A percentile compares a stretch with the other conserved stretches of the same genome.
Evolutionary conservation across 2,888 invertebrate genomes (phyloP).

Genomic region (Pycnomerus fuliginosus): DNA sequence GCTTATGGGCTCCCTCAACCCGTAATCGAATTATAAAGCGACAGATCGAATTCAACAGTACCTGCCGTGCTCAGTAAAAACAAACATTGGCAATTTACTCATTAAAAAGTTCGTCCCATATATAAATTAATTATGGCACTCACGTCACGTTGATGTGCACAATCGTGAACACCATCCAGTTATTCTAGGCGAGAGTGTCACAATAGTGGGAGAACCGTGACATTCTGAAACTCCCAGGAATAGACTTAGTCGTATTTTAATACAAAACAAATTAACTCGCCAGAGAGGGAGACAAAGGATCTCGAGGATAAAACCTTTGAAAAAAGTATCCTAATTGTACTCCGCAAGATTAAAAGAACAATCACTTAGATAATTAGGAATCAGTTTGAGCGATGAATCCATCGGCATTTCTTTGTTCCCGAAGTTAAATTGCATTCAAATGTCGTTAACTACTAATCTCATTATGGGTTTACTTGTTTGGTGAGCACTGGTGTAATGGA

Average conservation of each 20-base stretch:
- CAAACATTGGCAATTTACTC: constrained; percentile 23
- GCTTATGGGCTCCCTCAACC: no score
- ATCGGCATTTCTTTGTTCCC: not conserved
- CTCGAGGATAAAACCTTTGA: constrained; percentile 22
- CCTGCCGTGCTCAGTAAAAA: no score
- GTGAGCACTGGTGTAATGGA: constrained; percentile 44
- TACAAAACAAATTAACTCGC: constrained; percentile 40
- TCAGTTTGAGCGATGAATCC: constrained; percentile 14
- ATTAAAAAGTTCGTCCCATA: constrained; percentile 17
- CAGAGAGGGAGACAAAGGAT: constrained; percentile 31
- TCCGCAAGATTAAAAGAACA: constrained; percentile 25
- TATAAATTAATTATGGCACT: constrained; percentile 19
- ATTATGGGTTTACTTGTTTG: constrained; percentile 41
- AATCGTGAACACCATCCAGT: constrained; percentile 16
- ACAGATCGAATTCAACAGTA: no score
- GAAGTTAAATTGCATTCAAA: not conserved
- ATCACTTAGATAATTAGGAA: constrained; percentile 24
- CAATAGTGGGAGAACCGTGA: constrained; percentile 26
- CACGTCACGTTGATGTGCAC: constrained; percentile 21
- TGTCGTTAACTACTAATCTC: constrained; percentile 27
- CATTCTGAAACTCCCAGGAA: constrained; percentile 31
- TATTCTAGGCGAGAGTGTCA: constrained; percentile 20
- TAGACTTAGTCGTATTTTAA: constrained; percentile 38
- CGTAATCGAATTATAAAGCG: no score
- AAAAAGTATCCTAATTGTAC: constrained; percentile 23